Evolutionary conservation across 2,113 vertebrate genomes (phyloP).

Genomic region (Galeopterus variegatus): DNA sequence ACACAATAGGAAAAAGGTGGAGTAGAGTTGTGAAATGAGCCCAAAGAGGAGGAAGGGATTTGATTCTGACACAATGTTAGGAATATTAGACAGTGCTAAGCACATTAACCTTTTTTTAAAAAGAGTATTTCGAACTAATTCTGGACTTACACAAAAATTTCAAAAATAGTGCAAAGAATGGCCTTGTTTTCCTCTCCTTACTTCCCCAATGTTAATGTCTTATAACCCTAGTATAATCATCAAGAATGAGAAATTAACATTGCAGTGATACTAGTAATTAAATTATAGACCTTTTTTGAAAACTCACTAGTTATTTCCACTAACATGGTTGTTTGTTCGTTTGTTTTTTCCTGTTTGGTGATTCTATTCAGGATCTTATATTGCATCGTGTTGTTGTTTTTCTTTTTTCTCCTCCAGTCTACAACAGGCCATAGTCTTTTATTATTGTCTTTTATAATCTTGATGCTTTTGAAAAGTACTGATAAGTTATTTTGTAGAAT

Average conservation of each 20-base stretch:
- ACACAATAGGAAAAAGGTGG: neutral
- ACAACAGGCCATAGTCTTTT: neutral
- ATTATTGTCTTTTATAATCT: neutral
- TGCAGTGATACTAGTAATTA: neutral
- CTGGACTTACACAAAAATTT: neutral
- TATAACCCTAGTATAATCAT: neutral
- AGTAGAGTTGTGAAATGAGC: neutral
- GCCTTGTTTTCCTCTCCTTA: neutral
- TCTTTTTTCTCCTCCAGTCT: neutral
- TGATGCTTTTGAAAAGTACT: neutral
- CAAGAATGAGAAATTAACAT: neutral
- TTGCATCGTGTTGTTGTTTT: neutral
- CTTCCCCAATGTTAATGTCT: neutral
- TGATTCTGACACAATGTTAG: too few species aligned
- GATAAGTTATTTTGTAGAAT: neutral
- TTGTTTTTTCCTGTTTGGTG: neutral
- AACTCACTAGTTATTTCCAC: neutral
- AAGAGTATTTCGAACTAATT: neutral
- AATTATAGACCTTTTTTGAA: neutral
- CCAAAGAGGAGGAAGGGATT: neutral
- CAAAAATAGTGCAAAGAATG: neutral
- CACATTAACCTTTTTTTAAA: neutral
- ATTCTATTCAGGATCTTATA: neutral
- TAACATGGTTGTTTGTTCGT: neutral
- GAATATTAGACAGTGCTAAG: neutral